Base-by-base conservation (phyloP, 1,140 invertebrate genomes). In the Drosophila gunungcola region DNA sequence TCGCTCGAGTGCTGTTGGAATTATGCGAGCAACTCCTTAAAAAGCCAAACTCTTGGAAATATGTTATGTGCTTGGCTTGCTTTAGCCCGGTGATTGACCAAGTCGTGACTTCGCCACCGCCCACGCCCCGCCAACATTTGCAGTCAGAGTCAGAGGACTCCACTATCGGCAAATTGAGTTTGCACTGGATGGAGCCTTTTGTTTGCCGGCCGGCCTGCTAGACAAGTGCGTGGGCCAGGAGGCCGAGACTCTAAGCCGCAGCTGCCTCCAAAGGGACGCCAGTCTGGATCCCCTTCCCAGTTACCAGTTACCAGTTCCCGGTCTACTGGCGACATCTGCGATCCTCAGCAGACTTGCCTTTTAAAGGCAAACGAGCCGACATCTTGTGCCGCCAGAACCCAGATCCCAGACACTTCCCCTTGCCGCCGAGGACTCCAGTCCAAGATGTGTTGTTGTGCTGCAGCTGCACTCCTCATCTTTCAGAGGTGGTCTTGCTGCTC, bases 171-270 rank as follows among this genome's bases (percentile, higher is more conserved):
- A 80, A 84, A 84, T 84, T 84, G 80, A 84, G 76, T 80, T 67
- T 80, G 80, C 73, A 55, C 45, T 45, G 51, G 64, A 39, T 45
- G 43, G 64, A 39, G 34, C 39, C 73, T 54, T 80, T 78, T 75
- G 69, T 82, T 58, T 70, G 68, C 54, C 38, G 41, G 55, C 21
- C 58, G 41, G 55, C 21, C 58, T 41, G 36, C 80, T 64, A 78
- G 82, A 83, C 82, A 86, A 86, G 82, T 86, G 82, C 82, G 83
- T 88, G 82, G 82, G 83, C 64, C 58, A 61, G 13, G 25, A 61
- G 13, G 32, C 16, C 25, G 10, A 25, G n/a, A 2, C 54, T 21
- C 42, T 21, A 42, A 45, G 41, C 52, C 48, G 53, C 81, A 73
- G 82, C 73, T 81, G 82, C 73, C 58, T 57, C 64, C 11, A 45